Evolutionary conservation across 2,888 invertebrate genomes (phyloP).

Genomic region (Lepidocyrtoides sp.): DNA sequence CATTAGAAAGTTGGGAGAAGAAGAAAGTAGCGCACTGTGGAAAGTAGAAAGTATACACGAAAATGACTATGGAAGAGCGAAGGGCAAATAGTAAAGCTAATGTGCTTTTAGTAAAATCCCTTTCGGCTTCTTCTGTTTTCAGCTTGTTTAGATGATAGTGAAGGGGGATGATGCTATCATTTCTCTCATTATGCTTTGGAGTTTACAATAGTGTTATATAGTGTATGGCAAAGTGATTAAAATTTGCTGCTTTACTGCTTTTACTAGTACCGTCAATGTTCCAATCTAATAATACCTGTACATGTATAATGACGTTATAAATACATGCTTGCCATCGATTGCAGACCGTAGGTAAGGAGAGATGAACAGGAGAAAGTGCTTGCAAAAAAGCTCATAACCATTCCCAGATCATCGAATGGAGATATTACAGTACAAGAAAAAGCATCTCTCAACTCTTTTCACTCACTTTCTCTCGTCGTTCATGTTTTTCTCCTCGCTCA

Average conservation of each 20-base stretch:
- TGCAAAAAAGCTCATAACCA: conserved; percentile 55
- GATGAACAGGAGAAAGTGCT: not conserved
- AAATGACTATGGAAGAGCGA: not conserved
- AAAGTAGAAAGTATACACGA: not conserved
- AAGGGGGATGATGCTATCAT: conserved; percentile 60
- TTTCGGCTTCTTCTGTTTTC: conserved; percentile 64
- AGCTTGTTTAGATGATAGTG: conserved; percentile 47
- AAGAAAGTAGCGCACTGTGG: not conserved
- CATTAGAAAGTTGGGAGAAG: conserved; percentile 22
- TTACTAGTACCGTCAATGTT: not conserved
- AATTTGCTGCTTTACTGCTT: conserved; percentile 61
- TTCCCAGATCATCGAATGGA: conserved; percentile 63
- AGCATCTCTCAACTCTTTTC: conserved; percentile 51
- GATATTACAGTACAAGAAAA: conserved; percentile 48
- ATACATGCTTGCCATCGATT: conserved; percentile 56
- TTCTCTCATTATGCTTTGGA: conserved; percentile 45
- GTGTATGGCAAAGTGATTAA: conserved; percentile 70
- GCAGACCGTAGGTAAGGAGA: conserved; percentile 16
- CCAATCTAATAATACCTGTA: conserved; percentile 53
- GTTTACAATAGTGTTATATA: conserved; percentile 28
- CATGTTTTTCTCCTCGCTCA: not conserved
- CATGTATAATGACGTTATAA: conserved; percentile 12
- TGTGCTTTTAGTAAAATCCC: conserved; percentile 61
- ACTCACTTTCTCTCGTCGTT: conserved; percentile 51
- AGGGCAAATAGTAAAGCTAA: not conserved